phyloP scores from a whole-genome alignment of 2,888 invertebrate species.

The Drosophila melanocephala region DNA sequence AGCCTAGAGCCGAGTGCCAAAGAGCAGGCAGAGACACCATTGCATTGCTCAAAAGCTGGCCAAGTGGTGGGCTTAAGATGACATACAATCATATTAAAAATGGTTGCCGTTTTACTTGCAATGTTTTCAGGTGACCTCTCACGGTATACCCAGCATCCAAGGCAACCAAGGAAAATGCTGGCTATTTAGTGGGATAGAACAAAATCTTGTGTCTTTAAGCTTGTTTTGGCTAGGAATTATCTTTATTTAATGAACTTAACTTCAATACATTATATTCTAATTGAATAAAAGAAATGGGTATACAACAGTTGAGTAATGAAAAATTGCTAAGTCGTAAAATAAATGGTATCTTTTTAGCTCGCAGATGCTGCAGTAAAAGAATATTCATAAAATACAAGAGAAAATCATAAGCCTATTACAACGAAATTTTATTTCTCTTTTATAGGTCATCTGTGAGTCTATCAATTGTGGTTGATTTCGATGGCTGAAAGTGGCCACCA shows the following conservation, averaged over 20 bases:
- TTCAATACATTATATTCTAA: not conserved
- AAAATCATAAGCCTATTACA: not conserved
- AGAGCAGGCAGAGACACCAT: slow-evolving; percentile 24
- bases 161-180: not conserved
- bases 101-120: slow-evolving; percentile 82
- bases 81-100: slow-evolving; percentile 84
- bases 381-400: not conserved
- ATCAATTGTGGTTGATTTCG: slow-evolving; percentile 1
- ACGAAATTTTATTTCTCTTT: not conserved
- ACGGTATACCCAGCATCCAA: slow-evolving; percentile 24
- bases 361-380: not conserved
- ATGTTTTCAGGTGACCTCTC: slow-evolving; percentile 79
- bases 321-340: not conserved
- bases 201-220: not conserved
- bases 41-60: slow-evolving; percentile 30
- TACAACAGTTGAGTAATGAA: not conserved
- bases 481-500: slow-evolving; percentile 40
- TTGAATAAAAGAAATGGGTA: not conserved
- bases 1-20: slow-evolving; percentile 24
- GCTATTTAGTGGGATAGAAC: not conserved
- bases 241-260: not conserved
- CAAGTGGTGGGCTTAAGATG: slow-evolving; percentile 77
- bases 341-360: not conserved
- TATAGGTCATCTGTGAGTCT: slow-evolving; percentile 23
- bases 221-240: not conserved